Evolutionary conservation across 2,113 vertebrate species (phyloP), one percentile per base, ranked within the genome.

Genomic region (Lontra canadensis): DNA sequence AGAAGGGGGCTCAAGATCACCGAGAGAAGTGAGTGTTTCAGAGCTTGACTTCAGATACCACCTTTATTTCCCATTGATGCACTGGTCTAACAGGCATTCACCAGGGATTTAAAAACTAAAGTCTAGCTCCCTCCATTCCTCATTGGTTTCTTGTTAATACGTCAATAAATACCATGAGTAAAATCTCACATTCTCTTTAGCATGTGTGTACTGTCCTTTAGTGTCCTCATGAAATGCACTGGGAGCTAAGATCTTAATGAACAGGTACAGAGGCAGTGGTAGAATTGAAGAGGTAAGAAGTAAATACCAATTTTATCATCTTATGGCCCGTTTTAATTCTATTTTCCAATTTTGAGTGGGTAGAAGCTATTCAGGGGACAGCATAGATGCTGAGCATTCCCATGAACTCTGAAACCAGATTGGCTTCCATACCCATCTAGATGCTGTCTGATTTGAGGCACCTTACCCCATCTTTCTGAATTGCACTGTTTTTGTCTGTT

Each of bases 1-100:
- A 98, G 99, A 99, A 98, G 99, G 99, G 83, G 99, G 99, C 34
- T 99, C 99, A 20, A 99, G 99, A 79, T 99, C 99, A 92, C 99
- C 99, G 79, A 98, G 99, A 99, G 99, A 99, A 97, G 99, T 99
- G 98, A 99, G 99, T 99, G 97, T 86, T 63, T 76, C 10, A 34
- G 81, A 95, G 23, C 18, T 90, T 9, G 61, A 6, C 83, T 34
- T 94, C 29, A 84, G 9, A 71, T 26, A 8, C 9, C 17, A 31
- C 18, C 10, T 90, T 81, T 23, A 44, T 88, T 91, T 67, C n/a
- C 26, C 14, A 7, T 49, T 10, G 55, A 80, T 85, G 82, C 65
- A 7, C 0, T 55, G 39, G 44, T 13, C 52, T 81, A 34, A 34
- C 26, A 94, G 85, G 61, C 78, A 25, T 55, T 93, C 47, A 39